These are phyloP conservation scores for Salvelinus fontinalis DNA, from an alignment of 2,113 vertebrate genomes.

Conservation along the genomic window DNA sequence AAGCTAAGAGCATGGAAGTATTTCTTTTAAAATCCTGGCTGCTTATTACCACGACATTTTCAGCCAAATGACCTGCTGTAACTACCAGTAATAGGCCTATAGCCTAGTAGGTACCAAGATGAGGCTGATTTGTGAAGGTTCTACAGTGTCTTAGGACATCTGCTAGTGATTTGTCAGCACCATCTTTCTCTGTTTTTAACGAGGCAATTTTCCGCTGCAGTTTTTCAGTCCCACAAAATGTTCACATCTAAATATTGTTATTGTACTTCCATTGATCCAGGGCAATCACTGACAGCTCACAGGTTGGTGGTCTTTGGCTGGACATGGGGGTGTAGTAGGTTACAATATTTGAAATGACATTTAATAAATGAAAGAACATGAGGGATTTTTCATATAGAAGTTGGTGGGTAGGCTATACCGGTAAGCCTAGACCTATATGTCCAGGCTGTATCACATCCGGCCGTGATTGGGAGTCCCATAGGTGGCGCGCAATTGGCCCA, in stretches of 20 bases:
- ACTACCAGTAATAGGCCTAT: no score
- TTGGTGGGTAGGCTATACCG: background rate
- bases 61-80: background rate
- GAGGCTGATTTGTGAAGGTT: constrained; percentile 34
- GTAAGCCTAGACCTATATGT: background rate
- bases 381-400: background rate
- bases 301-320: constrained; percentile 8
- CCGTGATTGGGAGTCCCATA: no score
- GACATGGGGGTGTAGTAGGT: background rate
- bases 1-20: no score
- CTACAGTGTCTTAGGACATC: constrained; percentile 51
- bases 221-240: constrained; percentile 32
- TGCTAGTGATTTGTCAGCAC: constrained; percentile 57
- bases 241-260: constrained; percentile 21
- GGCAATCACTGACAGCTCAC: constrained; percentile 1
- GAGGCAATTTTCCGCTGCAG: constrained; percentile 51
- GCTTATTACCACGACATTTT: no score
- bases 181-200: constrained; percentile 39
- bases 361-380: background rate
- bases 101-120: background rate
- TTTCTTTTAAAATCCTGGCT: no score
- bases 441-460: background rate
- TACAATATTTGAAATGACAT: background rate
- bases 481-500: no score
- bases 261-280: background rate